A percentile compares a stretch with the other conserved stretches of the same genome.
phyloP scores from a whole-genome alignment of 2,797 vertebrate species.

The Orestias chungarensis region DNA sequence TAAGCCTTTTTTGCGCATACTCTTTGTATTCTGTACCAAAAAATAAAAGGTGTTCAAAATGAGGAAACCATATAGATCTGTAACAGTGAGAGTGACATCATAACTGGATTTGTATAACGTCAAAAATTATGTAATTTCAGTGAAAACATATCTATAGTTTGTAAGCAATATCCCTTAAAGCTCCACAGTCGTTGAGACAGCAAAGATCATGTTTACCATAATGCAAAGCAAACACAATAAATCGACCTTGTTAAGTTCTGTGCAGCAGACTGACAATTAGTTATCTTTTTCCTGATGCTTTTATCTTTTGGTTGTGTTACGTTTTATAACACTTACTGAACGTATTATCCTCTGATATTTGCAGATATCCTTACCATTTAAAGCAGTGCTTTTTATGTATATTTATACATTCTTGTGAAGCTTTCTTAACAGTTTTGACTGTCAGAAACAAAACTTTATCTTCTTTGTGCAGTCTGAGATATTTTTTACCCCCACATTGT shows the following conservation, averaged over 20 bases:
- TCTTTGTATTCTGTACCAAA: not conserved
- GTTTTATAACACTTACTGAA: not conserved
- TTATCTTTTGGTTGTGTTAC: not conserved
- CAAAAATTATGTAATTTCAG: not conserved
- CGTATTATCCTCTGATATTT: not conserved
- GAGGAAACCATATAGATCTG: not conserved
- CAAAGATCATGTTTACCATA: too few species aligned
- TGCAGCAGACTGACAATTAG: too few species aligned
- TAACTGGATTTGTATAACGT: too few species aligned
- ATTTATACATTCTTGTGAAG: not conserved
- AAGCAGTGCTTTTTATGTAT: not conserved
- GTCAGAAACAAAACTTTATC: not conserved
- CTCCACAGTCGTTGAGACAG: not conserved
- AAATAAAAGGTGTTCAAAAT: not conserved
- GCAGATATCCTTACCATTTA: not conserved
- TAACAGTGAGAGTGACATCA: not conserved
- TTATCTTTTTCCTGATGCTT: not conserved
- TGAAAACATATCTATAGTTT: not conserved
- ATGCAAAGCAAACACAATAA: too few species aligned
- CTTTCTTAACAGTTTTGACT: not conserved
- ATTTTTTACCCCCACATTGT: accelerated
- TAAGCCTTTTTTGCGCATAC: not conserved
- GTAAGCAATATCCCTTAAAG: not conserved
- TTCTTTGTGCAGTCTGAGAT: not conserved
- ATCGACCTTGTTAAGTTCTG: too few species aligned